These are phyloP conservation scores for Rhopilema esculentum DNA, from an alignment of 30 jellyfish, hydroid and myxozoan species.

Conservation along the genomic window DNA sequence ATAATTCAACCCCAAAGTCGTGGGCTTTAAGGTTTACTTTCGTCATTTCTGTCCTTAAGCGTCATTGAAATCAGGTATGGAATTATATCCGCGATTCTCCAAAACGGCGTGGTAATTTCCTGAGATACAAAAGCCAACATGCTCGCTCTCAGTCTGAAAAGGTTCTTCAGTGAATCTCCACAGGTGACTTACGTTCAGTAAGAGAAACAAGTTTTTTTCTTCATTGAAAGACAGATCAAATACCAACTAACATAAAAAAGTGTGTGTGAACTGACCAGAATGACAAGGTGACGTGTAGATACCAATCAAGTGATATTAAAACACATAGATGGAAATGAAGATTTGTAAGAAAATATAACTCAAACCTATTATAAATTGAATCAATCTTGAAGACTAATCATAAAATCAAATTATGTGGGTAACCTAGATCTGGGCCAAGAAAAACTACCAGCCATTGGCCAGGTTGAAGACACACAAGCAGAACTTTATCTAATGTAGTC, in stretches of 20 bases:
- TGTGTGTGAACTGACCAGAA: too few species aligned
- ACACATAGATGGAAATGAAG: too few species aligned
- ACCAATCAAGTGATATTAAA: too few species aligned
- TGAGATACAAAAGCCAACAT: background rate
- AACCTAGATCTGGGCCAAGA: too few species aligned
- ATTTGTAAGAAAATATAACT: too few species aligned
- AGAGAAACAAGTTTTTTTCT: background rate
- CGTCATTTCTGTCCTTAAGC: background rate
- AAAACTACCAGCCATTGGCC: too few species aligned
- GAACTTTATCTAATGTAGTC: too few species aligned
- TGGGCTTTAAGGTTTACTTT: background rate
- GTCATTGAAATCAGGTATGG: background rate
- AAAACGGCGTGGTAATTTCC: constrained; percentile 13
- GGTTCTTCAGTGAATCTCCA: background rate
- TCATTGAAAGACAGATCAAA: background rate
- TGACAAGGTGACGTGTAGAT: too few species aligned
- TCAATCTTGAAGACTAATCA: too few species aligned
- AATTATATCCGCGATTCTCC: constrained; percentile 21
- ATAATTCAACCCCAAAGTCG: constrained; percentile 1
- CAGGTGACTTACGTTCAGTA: background rate
- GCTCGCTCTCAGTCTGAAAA: background rate
- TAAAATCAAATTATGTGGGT: too few species aligned
- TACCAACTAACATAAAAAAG: background rate
- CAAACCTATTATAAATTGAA: too few species aligned
- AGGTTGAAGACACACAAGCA: too few species aligned